These are phyloP conservation scores for Hormaphis cornu DNA, from an alignment of 1,140 invertebrate genomes.

Conservation along the genomic window DNA sequence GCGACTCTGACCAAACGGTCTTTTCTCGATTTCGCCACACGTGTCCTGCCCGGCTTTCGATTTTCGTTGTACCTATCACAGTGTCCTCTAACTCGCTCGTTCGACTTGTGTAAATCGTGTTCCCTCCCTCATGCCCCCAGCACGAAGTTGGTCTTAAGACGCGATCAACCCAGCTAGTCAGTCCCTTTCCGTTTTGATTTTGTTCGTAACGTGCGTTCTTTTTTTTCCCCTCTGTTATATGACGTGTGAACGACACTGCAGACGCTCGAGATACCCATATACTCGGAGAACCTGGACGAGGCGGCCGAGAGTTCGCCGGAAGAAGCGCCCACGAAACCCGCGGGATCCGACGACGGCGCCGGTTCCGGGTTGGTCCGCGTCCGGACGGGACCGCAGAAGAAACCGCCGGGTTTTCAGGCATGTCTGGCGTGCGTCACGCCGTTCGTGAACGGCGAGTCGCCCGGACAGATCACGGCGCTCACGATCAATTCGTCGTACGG, in stretches of 20 bases:
- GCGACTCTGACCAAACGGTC: no score
- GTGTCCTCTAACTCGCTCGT: no score
- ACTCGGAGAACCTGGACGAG: constrained; percentile 19
- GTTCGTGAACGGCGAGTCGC: constrained; percentile 65
- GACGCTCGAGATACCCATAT: constrained; percentile 20
- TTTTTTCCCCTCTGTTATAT: no score
- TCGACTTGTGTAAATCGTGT: no score
- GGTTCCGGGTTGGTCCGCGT: constrained; percentile 65
- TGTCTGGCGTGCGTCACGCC: constrained; percentile 86
- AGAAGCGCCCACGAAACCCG: not conserved
- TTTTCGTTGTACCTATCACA: no score
- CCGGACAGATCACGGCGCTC: constrained; percentile 76
- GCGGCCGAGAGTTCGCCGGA: constrained; percentile 10
- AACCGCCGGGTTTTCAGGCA: constrained; percentile 86
- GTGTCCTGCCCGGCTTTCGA: no score
- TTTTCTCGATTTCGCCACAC: no score
- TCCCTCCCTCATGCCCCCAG: no score
- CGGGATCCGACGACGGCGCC: constrained; percentile 36
- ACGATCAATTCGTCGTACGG: constrained; percentile 92
- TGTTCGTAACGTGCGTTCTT: no score
- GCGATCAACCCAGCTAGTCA: no score
- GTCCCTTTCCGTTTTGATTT: no score
- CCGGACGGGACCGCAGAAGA: constrained; percentile 63
- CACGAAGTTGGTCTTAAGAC: no score
- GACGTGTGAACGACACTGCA: not conserved